Conservation (phyloP, 1,140 invertebrate species). For the Drosophila erecta region DNA sequence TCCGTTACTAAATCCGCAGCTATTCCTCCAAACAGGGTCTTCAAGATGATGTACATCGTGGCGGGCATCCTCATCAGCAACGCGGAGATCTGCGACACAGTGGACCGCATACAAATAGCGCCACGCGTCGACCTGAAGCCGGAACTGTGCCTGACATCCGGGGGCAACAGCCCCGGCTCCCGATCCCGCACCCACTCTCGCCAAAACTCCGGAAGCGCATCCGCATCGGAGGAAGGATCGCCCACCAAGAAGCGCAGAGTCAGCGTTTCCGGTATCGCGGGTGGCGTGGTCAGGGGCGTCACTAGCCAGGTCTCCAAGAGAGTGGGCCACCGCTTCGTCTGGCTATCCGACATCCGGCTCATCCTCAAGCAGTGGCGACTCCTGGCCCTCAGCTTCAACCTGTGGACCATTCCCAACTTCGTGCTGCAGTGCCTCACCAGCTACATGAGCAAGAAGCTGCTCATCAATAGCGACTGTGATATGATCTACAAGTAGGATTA, state of each 20-base stretch:
- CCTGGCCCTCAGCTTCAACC: conserved; percentile 60
- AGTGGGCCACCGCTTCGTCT: conserved; percentile 55
- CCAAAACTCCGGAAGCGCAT: conserved; percentile 23
- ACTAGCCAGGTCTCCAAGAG: conserved; percentile 62
- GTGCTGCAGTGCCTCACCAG: conserved; percentile 68
- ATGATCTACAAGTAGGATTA: conserved; percentile 75
- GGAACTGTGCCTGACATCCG: conserved; percentile 23
- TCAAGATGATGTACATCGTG: conserved; percentile 82
- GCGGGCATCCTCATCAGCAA: conserved; percentile 81
- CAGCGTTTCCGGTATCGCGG: conserved; percentile 59
- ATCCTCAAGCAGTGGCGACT: conserved; percentile 59
- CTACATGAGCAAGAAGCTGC: conserved; percentile 70
- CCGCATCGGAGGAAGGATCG: conserved; percentile 15
- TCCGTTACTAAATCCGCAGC: not conserved
- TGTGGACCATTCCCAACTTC: conserved; percentile 79
- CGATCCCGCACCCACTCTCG: conserved; percentile 37
- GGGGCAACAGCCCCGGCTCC: conserved; percentile 1
- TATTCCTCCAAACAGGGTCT: conserved; percentile 50
- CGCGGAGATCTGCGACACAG: conserved; percentile 80
- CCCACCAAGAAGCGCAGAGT: conserved; percentile 26
- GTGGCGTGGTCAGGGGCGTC: conserved; percentile 59
- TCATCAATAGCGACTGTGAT: conserved; percentile 82
- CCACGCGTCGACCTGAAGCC: conserved; percentile 77
- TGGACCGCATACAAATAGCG: conserved; percentile 81
- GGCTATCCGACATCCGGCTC: conserved; percentile 55